These are phyloP conservation scores for Xiphorhynchus erythropygius DNA, from an alignment of 2,797 vertebrate species.

Conservation along the genomic window DNA sequence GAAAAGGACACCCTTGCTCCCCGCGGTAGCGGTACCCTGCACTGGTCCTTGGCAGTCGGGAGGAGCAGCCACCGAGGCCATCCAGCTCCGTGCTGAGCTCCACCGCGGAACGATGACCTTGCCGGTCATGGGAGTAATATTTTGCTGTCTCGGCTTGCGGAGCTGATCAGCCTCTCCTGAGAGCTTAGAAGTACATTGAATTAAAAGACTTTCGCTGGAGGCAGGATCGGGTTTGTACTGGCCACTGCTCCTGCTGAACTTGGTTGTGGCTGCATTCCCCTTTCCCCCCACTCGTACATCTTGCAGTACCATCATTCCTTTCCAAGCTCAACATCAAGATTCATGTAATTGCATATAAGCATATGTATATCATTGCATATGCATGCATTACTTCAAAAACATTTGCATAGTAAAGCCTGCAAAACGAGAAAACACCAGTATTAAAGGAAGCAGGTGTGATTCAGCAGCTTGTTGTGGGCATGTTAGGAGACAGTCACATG, in stretches of 20 bases:
- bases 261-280: background rate
- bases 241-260: background rate
- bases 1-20: background rate
- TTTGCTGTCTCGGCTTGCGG: background rate
- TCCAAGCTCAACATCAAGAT: background rate
- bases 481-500: background rate
- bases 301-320: background rate
- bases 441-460: slow-evolving; percentile 43
- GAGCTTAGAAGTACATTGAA: background rate
- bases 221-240: background rate
- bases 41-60: accelerated
- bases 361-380: background rate
- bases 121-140: accelerated
- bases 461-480: slow-evolving; percentile 32
- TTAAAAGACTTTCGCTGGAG: background rate
- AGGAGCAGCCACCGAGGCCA: background rate
- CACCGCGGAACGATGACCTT: accelerated
- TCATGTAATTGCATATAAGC: background rate
- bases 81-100: background rate
- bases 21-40: background rate
- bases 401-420: slow-evolving; percentile 23
- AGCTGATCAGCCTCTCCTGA: background rate
- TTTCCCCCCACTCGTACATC: background rate
- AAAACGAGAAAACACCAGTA: background rate
- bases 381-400: background rate